A percentile compares a stretch with the other conserved stretches of the same genome.
These are phyloP conservation scores for Phaedon cochleariae DNA, from an alignment of 2,888 invertebrate species.

Conservation along the genomic window DNA sequence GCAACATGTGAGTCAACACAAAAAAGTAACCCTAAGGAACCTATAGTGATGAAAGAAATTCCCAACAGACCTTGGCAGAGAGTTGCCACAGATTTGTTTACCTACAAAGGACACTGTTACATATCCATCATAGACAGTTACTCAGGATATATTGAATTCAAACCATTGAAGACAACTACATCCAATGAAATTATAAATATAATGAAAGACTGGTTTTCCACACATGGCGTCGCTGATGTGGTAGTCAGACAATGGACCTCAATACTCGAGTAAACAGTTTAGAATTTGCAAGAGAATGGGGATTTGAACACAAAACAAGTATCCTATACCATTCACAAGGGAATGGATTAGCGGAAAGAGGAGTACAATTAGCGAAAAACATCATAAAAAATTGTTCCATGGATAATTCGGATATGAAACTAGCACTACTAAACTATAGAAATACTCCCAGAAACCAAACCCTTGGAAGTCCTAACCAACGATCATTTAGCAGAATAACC, in stretches of 20 bases:
- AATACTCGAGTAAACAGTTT: background rate
- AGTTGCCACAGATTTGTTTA: constrained; percentile 3
- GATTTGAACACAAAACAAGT: background rate
- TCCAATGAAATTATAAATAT: background rate
- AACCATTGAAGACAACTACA: constrained; percentile 7
- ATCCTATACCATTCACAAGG: constrained; percentile 1
- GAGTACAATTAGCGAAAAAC: background rate
- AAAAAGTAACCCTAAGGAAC: background rate
- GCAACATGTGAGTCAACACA: background rate
- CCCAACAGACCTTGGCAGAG: background rate
- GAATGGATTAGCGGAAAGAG: constrained; percentile 1
- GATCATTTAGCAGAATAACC: background rate
- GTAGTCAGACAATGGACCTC: constrained; percentile 2
- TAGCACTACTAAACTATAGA: background rate
- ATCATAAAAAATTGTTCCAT: too few relatives aligned
- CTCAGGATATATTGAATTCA: constrained; percentile 14
- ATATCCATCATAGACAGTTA: constrained; percentile 14
- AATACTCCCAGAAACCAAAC: constrained; percentile 1
- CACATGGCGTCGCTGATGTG: background rate
- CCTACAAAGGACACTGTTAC: constrained; percentile 6
- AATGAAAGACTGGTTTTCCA: background rate
- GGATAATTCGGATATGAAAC: background rate
- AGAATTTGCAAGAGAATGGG: constrained; percentile 1
- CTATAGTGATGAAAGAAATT: constrained; percentile 5
- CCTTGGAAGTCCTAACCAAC: background rate